Conservation (phyloP, 37 sponge, comb jelly and placozoan genomes). For the Oopsacas minuta region DNA sequence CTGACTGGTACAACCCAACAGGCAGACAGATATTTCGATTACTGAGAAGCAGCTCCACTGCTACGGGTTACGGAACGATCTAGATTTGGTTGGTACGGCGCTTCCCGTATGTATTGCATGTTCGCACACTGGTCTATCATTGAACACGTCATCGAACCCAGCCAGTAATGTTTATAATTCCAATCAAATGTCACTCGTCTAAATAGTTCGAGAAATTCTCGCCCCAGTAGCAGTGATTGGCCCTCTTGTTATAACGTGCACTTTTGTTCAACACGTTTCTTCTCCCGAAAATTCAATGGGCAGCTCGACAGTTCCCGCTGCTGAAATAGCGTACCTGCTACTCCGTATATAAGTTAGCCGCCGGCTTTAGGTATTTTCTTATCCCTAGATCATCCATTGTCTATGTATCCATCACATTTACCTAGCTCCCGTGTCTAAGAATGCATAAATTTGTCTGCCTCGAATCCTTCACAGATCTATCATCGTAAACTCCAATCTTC, state of each 20-base stretch:
- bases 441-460: neutral
- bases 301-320: neutral
- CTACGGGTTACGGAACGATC: neutral
- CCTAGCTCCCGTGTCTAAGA: slow-evolving; percentile 1
- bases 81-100: neutral
- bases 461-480: neutral
- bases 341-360: neutral
- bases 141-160: neutral
- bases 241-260: neutral
- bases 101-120: slow-evolving; percentile 22
- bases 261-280: neutral
- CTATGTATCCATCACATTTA: neutral
- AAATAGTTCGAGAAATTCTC: neutral
- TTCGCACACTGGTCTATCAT: neutral
- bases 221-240: neutral
- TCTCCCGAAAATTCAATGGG: slow-evolving; percentile 1
- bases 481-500: neutral
- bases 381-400: neutral
- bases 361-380: slow-evolving; percentile 14
- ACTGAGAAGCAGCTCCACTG: neutral
- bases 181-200: neutral
- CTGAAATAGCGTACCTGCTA: slow-evolving; percentile 8
- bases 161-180: neutral
- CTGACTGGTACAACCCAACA: slow-evolving; percentile 22
- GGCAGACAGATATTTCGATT: slow-evolving; percentile 14